These are phyloP conservation scores for Pandemis heparana DNA, from an alignment of 2,888 invertebrate species.

Conservation along the genomic window DNA sequence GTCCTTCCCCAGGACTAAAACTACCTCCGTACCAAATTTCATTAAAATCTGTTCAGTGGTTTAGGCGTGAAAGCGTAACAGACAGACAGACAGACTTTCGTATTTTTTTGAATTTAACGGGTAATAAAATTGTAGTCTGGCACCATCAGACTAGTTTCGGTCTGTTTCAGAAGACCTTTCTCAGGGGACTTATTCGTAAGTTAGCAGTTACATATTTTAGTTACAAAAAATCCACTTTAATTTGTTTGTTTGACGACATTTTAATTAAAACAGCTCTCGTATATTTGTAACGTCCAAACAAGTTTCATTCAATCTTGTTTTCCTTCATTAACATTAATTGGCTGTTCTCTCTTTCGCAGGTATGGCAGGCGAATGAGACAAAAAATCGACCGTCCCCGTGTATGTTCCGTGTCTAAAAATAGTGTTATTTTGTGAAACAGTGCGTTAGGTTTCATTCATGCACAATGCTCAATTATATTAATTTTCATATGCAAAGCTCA, in stretches of 20 bases:
- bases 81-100: no score
- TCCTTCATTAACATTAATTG: slow-evolving; percentile 35
- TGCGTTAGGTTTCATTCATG: slow-evolving; percentile 43
- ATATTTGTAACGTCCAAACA: slow-evolving; percentile 32
- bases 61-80: no score
- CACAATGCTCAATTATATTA: slow-evolving; percentile 51
- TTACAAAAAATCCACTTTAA: not conserved
- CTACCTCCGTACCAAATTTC: no score
- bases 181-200: no score
- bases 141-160: no score
- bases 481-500: slow-evolving; percentile 21
- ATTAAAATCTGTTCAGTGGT: no score
- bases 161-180: no score
- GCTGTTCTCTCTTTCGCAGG: slow-evolving; percentile 60
- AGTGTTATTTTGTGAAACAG: slow-evolving; percentile 2
- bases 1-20: no score
- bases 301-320: slow-evolving; percentile 33
- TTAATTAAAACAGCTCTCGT: not conserved
- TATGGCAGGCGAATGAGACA: slow-evolving; percentile 55
- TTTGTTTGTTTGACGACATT: not conserved
- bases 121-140: no score
- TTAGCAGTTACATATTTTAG: no score
- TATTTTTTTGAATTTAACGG: no score
- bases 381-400: slow-evolving; percentile 46
- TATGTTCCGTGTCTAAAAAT: slow-evolving; percentile 44